Conservation (phyloP, 2,113 vertebrate genomes). For the Trachemys scripta region DNA sequence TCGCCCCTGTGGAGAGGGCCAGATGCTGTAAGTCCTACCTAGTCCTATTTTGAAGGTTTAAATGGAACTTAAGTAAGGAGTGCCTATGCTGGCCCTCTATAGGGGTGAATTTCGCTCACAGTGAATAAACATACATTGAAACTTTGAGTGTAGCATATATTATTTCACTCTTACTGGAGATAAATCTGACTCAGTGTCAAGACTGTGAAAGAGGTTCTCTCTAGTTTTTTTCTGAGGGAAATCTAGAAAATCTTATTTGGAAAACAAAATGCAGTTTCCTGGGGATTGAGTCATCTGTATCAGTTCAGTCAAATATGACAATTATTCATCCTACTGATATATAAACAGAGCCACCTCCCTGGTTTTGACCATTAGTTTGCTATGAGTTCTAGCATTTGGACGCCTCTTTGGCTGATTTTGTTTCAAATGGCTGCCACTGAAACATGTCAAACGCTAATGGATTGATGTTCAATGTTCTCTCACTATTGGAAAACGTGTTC, state of each 20-base stretch:
- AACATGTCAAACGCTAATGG: slow-evolving; percentile 16
- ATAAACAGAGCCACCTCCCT: slow-evolving; percentile 22
- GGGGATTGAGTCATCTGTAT: background rate
- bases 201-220: slow-evolving; percentile 43
- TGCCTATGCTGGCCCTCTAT: background rate
- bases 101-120: background rate
- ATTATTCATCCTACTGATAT: slow-evolving; percentile 1
- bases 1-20: accelerated
- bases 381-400: slow-evolving; percentile 37
- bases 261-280: slow-evolving; percentile 48
- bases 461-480: slow-evolving; percentile 14
- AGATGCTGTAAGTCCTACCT: background rate
- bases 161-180: slow-evolving; percentile 60
- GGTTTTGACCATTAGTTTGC: slow-evolving; percentile 1
- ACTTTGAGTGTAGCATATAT: background rate
- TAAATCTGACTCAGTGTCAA: background rate
- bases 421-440: slow-evolving; percentile 32
- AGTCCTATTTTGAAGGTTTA: background rate
- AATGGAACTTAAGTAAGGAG: background rate
- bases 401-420: slow-evolving; percentile 27
- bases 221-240: slow-evolving; percentile 67
- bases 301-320: slow-evolving; percentile 32
- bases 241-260: slow-evolving; percentile 62
- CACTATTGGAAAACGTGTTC: slow-evolving; percentile 16
- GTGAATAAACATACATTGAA: background rate